phyloP scores from a whole-genome alignment of 1,140 invertebrate species.

The Euwallacea similis region DNA sequence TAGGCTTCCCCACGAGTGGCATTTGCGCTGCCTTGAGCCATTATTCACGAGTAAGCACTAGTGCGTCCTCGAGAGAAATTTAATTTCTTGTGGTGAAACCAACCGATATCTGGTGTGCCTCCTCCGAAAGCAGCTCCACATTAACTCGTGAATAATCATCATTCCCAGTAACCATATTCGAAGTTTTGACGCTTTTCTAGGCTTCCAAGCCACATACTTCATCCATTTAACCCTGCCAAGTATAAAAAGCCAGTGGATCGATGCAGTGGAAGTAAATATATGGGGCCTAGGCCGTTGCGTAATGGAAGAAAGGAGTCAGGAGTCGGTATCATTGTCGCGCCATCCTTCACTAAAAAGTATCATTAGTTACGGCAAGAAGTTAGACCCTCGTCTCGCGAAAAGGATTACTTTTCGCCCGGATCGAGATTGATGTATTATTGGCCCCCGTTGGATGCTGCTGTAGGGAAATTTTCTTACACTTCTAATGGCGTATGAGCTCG shows the following conservation, averaged over 20 bases:
- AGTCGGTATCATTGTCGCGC: constrained; percentile 36
- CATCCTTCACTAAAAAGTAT: constrained; percentile 40
- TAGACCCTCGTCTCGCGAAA: constrained; percentile 37
- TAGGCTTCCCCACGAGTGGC: too few relatives aligned
- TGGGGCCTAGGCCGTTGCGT: constrained; percentile 27
- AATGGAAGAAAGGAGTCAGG: constrained; percentile 39
- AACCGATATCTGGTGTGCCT: too few relatives aligned
- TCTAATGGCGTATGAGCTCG: neutral
- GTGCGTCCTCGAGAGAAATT: too few relatives aligned
- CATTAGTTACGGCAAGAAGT: constrained; percentile 40
- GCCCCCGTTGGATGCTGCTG: neutral
- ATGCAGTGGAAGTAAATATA: constrained; percentile 30
- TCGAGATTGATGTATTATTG: constrained; percentile 34
- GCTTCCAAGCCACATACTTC: too few relatives aligned
- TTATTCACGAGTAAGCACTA: too few relatives aligned
- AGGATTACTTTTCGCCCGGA: constrained; percentile 39
- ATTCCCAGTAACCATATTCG: too few relatives aligned
- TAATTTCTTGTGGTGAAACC: too few relatives aligned
- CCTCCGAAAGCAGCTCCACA: too few relatives aligned
- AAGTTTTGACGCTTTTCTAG: too few relatives aligned
- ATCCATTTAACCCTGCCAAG: neutral
- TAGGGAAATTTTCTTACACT: constrained; percentile 8
- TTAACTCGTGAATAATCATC: too few relatives aligned
- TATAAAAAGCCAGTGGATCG: constrained; percentile 14
- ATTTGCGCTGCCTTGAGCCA: too few relatives aligned